phyloP scores from a whole-genome alignment of 2,113 vertebrate genomes.

The Butastur rufipennis region DNA sequence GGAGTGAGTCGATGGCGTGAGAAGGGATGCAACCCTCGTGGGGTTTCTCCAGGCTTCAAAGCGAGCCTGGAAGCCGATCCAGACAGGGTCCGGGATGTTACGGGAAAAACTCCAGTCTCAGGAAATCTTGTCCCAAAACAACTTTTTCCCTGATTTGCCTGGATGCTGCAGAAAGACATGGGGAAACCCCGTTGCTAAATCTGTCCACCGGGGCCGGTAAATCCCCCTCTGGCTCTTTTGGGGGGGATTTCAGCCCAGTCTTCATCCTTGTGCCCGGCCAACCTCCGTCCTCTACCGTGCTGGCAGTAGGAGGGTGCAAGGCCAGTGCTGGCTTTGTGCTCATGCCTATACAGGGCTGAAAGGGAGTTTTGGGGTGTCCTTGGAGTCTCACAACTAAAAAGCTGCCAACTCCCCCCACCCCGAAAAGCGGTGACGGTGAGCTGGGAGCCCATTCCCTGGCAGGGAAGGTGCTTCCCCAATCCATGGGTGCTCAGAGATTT shows the following conservation, averaged over 20 bases:
- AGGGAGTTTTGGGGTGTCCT: background rate
- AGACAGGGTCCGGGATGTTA: fast-evolving
- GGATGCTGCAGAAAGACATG: fast-evolving
- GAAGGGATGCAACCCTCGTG: background rate
- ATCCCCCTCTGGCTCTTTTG: background rate
- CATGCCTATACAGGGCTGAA: fast-evolving
- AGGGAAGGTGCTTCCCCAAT: background rate
- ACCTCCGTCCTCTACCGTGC: background rate
- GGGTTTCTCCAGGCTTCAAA: background rate
- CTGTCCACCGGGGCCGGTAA: fast-evolving
- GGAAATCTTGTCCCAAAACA: background rate
- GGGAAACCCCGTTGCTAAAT: fast-evolving
- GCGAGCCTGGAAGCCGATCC: background rate
- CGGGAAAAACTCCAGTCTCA: fast-evolving
- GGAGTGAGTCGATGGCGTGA: fast-evolving
- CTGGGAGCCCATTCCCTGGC: background rate
- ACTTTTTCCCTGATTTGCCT: background rate
- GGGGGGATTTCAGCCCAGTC: background rate
- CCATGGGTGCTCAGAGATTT: fast-evolving
- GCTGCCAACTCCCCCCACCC: fast-evolving
- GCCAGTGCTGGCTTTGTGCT: fast-evolving
- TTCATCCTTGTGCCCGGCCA: background rate
- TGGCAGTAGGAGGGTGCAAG: background rate
- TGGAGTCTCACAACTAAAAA: background rate
- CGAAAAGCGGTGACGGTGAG: fast-evolving